phyloP scores from a whole-genome alignment of 2,888 invertebrate species.

The Athalia circularis region DNA sequence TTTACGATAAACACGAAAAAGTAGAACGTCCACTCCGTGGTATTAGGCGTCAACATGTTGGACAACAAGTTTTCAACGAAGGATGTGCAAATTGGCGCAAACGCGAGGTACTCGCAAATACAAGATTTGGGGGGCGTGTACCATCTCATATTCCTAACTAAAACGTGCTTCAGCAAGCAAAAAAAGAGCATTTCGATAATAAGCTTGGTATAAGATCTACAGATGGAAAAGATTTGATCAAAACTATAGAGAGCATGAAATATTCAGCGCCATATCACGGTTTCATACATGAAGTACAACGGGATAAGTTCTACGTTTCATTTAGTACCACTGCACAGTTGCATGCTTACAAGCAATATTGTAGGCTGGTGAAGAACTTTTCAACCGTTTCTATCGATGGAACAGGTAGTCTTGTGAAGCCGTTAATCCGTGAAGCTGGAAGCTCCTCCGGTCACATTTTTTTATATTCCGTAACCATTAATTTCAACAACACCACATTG shows the following conservation, averaged over 20 bases:
- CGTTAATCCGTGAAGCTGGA: slow-evolving; percentile 22
- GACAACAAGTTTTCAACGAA: slow-evolving; percentile 12
- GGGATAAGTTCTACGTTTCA: slow-evolving; percentile 31
- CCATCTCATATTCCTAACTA: slow-evolving; percentile 24
- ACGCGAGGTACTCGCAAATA: slow-evolving; percentile 9
- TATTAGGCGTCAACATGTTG: slow-evolving; percentile 26
- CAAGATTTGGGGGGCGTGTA: slow-evolving; percentile 31
- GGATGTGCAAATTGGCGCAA: slow-evolving; percentile 38
- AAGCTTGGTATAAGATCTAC: slow-evolving; percentile 23
- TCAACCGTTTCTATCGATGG: slow-evolving; percentile 27
- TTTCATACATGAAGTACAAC: slow-evolving; percentile 24
- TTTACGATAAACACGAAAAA: slow-evolving; percentile 23
- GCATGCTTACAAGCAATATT: slow-evolving; percentile 34
- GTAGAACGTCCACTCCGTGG: slow-evolving; percentile 36
- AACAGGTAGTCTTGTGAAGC: slow-evolving; percentile 28
- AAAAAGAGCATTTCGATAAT: slow-evolving; percentile 25
- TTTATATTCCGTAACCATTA: slow-evolving; percentile 23
- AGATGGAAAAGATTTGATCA: slow-evolving; percentile 25
- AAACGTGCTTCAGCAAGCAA: slow-evolving; percentile 22
- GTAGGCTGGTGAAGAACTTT: slow-evolving; percentile 21
- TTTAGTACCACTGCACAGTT: slow-evolving; percentile 29
- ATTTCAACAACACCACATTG: slow-evolving; percentile 33
- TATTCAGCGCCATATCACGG: slow-evolving; percentile 20
- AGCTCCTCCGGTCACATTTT: slow-evolving; percentile 30
- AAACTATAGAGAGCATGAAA: slow-evolving; percentile 26